A percentile compares a stretch with the other conserved stretches of the same genome.
phyloP scores from a whole-genome alignment of 2,888 invertebrate genomes.

The Clostera curtula region DNA sequence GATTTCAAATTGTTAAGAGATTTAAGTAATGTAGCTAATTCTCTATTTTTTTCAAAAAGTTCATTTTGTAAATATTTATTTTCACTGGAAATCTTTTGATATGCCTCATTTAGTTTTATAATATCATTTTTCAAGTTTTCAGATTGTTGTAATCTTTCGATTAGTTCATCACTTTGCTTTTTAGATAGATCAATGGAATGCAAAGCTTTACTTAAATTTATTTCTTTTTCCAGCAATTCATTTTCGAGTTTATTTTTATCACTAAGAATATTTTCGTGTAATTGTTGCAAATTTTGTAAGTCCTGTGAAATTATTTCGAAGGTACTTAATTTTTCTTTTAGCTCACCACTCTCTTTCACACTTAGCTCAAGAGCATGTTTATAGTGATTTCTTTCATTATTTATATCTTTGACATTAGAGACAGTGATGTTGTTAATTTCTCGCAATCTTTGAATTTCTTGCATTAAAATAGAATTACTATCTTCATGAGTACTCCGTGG shows the following conservation, averaged over 20 bases:
- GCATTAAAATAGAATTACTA: constrained; percentile 28
- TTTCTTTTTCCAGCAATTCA: constrained; percentile 28
- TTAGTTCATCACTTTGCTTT: constrained; percentile 35
- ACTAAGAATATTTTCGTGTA: constrained; percentile 26
- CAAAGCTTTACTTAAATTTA: constrained; percentile 32
- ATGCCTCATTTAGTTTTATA: constrained; percentile 22
- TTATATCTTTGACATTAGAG: constrained; percentile 30
- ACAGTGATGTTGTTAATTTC: constrained; percentile 29
- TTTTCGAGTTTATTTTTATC: constrained; percentile 38
- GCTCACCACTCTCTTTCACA: constrained; percentile 36
- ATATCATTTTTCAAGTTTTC: constrained; percentile 31
- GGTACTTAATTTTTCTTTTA: constrained; percentile 32
- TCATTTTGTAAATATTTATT: constrained; percentile 30
- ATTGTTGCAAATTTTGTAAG: constrained; percentile 27
- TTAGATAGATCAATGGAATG: constrained; percentile 28
- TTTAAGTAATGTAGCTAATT: constrained; percentile 21
- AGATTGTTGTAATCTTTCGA: constrained; percentile 26
- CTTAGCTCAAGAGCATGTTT: constrained; percentile 32
- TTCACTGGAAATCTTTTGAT: constrained; percentile 27
- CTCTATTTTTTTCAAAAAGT: constrained; percentile 26
- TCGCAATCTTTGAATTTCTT: constrained; percentile 40
- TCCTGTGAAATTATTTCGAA: constrained; percentile 31
- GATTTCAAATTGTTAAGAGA: constrained; percentile 18
- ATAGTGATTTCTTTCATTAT: constrained; percentile 36
- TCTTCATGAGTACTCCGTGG: constrained; percentile 26